A percentile compares a stretch with the other conserved stretches of the same genome.
phyloP scores from a whole-genome alignment of 2,888 invertebrate genomes.

The Malthinus flaveolus region DNA sequence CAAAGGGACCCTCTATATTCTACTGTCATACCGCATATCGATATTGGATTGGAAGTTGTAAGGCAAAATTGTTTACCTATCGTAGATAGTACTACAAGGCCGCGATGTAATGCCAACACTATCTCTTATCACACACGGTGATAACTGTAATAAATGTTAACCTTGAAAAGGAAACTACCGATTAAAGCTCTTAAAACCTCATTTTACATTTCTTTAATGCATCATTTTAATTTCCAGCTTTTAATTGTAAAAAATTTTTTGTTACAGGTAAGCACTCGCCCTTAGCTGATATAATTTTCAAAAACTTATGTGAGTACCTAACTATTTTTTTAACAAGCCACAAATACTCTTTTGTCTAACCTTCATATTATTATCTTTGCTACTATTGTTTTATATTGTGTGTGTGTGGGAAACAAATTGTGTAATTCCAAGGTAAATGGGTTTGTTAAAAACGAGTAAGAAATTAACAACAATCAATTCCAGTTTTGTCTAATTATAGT shows the following conservation, averaged over 20 bases:
- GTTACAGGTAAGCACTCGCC: constrained; percentile 4
- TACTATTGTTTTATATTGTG: constrained; percentile 1
- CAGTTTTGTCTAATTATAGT: too few species aligned
- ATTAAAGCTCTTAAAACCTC: too few species aligned
- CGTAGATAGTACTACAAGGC: not conserved
- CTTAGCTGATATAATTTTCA: not conserved
- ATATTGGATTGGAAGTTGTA: too few species aligned
- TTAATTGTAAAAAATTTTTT: not conserved
- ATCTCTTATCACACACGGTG: constrained; percentile 1
- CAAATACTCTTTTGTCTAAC: not conserved
- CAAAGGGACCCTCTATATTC: too few species aligned
- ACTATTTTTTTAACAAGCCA: too few species aligned
- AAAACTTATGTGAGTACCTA: constrained; percentile 1
- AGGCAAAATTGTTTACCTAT: too few species aligned
- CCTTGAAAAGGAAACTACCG: constrained; percentile 1
- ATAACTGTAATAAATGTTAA: constrained; percentile 6
- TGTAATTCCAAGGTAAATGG: constrained; percentile 1
- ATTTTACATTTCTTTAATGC: not conserved
- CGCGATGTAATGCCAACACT: not conserved
- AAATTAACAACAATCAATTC: too few species aligned
- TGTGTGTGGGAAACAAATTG: not conserved
- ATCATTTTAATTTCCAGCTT: not conserved
- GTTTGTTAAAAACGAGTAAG: not conserved
- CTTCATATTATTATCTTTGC: too few species aligned
- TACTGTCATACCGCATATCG: too few species aligned